phyloP scores from a whole-genome alignment of 2,113 vertebrate genomes.

The Pteropus alecto region DNA sequence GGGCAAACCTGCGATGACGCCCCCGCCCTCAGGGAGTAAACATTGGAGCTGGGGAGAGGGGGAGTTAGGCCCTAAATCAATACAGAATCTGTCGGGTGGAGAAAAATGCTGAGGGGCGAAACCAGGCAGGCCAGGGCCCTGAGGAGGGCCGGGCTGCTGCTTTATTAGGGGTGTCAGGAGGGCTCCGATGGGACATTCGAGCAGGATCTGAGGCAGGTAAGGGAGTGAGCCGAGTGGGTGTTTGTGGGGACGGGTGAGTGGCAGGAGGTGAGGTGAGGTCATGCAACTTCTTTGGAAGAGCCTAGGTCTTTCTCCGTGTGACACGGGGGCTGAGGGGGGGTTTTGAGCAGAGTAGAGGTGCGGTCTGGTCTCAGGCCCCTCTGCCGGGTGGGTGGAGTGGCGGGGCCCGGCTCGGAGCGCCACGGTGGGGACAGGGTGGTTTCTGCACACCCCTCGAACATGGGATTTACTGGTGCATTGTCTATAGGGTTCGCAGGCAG shows the following conservation, averaged over 20 bases:
- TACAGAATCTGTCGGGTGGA: neutral
- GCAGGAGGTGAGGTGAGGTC: neutral
- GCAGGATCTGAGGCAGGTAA: neutral
- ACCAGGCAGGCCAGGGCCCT: neutral
- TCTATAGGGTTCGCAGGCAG: neutral
- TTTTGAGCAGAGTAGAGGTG: neutral
- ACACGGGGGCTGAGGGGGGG: neutral
- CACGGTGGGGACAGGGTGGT: neutral
- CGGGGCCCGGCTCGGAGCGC: fast-evolving
- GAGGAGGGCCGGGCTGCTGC: neutral
- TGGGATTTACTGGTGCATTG: neutral
- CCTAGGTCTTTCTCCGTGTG: neutral
- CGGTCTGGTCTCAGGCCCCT: neutral
- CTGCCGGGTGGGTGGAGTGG: neutral
- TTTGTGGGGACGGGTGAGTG: neutral
- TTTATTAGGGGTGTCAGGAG: neutral
- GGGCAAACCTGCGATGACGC: neutral
- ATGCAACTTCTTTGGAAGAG: neutral
- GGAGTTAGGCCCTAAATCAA: neutral
- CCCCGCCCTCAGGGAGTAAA: neutral
- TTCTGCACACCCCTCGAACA: neutral
- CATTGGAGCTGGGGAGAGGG: neutral
- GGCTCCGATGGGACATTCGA: neutral
- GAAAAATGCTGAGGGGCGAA: neutral
- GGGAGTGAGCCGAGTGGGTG: fast-evolving